Evolutionary conservation across 1,140 invertebrate species (phyloP).

Genomic region (Tigriopus japonicus): DNA sequence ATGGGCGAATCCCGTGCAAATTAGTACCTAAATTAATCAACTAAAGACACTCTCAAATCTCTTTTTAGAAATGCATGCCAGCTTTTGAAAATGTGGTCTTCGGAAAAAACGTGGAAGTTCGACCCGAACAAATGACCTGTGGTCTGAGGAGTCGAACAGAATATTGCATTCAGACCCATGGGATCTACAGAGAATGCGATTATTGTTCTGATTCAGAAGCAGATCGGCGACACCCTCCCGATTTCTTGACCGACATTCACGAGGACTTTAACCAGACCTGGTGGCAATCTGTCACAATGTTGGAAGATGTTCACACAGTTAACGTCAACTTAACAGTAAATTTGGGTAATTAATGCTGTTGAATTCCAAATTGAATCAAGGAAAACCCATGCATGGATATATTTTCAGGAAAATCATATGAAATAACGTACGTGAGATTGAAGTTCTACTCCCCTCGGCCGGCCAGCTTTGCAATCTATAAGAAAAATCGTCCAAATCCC

Average conservation of each 20-base stretch:
- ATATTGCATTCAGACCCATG: slow-evolving; percentile 75
- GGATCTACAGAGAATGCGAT: slow-evolving; percentile 32
- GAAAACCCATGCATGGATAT: not conserved
- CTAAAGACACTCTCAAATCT: too few species aligned
- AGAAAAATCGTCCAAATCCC: slow-evolving; percentile 32
- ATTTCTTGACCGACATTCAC: slow-evolving; percentile 77
- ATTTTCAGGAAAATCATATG: slow-evolving; percentile 76
- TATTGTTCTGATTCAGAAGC: slow-evolving; percentile 34
- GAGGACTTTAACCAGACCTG: slow-evolving; percentile 66
- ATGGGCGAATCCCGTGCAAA: too few species aligned
- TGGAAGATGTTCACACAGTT: slow-evolving; percentile 70
- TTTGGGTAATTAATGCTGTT: slow-evolving; percentile 54
- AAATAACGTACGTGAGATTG: slow-evolving; percentile 86
- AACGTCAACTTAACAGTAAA: slow-evolving; percentile 79
- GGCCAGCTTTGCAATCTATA: slow-evolving; percentile 93
- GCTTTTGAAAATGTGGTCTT: slow-evolving; percentile 92
- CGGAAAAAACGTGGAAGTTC: slow-evolving; percentile 62
- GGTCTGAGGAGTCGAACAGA: slow-evolving; percentile 50
- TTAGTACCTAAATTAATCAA: too few species aligned
- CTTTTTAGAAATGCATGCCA: slow-evolving; percentile 65
- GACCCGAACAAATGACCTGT: slow-evolving; percentile 59
- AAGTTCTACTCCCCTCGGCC: slow-evolving; percentile 85
- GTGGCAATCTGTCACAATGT: slow-evolving; percentile 98
- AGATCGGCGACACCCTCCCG: slow-evolving; percentile 41
- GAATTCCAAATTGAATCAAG: not conserved